phyloP scores from a whole-genome alignment of 2,113 vertebrate genomes.

The Hydrochoerus hydrochaeris region DNA sequence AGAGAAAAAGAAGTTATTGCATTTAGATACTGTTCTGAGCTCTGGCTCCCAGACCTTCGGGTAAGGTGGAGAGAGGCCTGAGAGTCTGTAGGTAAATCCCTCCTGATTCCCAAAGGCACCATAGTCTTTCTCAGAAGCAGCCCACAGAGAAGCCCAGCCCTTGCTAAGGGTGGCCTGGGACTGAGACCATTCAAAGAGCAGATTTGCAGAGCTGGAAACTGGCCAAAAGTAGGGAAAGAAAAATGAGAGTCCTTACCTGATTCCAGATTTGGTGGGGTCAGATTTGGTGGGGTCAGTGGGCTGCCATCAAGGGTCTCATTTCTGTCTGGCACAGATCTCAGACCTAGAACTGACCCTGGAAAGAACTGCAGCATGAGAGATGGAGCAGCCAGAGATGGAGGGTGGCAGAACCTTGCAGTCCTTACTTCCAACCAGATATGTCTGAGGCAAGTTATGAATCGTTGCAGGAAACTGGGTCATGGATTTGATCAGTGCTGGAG shows the following conservation, averaged over 20 bases:
- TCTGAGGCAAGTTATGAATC: rapidly evolving
- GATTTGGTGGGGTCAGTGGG: not conserved
- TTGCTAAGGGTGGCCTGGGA: not conserved
- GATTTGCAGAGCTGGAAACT: not conserved
- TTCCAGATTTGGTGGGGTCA: not conserved
- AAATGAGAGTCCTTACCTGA: not conserved
- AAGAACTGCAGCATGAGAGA: not conserved
- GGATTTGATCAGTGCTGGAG: not conserved
- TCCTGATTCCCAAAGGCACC: not conserved
- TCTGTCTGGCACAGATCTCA: not conserved
- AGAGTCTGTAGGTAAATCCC: not conserved
- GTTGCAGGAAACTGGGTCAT: not conserved
- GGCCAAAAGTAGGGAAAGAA: rapidly evolving
- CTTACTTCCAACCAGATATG: not conserved
- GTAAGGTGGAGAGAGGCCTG: not conserved
- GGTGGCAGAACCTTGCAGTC: not conserved
- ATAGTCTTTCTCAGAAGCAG: not conserved
- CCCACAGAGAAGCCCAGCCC: not conserved
- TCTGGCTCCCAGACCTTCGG: not conserved
- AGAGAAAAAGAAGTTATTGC: not conserved
- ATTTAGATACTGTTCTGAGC: not conserved
- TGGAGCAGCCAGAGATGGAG: not conserved
- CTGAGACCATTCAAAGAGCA: not conserved
- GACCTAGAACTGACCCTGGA: not conserved
- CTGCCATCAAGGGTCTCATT: not conserved